Base-by-base conservation (phyloP, 2,113 vertebrate species). In the Lepidothrix coronata region DNA sequence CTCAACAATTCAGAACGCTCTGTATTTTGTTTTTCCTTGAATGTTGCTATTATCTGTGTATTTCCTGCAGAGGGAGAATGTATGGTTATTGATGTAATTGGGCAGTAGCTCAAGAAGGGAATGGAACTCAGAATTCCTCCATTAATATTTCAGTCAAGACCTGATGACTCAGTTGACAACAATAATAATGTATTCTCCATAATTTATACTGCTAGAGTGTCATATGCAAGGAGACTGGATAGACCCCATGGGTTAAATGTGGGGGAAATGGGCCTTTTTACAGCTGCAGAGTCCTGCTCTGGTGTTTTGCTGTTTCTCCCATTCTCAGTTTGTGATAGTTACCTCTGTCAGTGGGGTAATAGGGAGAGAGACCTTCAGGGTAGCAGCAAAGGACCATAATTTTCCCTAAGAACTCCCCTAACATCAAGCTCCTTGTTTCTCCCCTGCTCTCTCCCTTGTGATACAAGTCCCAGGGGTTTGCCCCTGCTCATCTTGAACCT, bases 111-210 rank as follows among this genome's bases (percentile, higher is more conserved):
- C 25, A 86, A 81, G 66, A 74, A 88, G 35, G 70, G 41, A 91
- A 35, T 68, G 84, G 76, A 78, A 51, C 48, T 39, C 79, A 63
- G 30, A 78, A 54, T 77, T 94, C 24, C 12, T 59, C 39, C 21
- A 31, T 86, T 88, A 77, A 74, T 62, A 59, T 86, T 95, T 92
- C 57, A 77, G 4, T 90, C 73, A 71, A 78, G 70, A 84, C 37
- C 66, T 52, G 57, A 52, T 79, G 66, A 57, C 27, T 91, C 72
- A 67, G 39, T 71, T 88, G 89, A 49, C 54, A 80, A 43, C 57
- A 95, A 61, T 78, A 78, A 67, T 83, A 80, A 82, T 27, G 24
- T 33, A 23, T 95, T 94, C 77, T 83, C 52, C 24, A 9, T 93
- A n/a, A 80, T 85, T 90, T 73, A 22, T 59, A 27, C 41, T 73